A percentile compares a stretch with the other conserved stretches of the same genome.
Evolutionary conservation across 2,797 vertebrate species (phyloP).

Genomic region (Paedocypris micromegethes): DNA sequence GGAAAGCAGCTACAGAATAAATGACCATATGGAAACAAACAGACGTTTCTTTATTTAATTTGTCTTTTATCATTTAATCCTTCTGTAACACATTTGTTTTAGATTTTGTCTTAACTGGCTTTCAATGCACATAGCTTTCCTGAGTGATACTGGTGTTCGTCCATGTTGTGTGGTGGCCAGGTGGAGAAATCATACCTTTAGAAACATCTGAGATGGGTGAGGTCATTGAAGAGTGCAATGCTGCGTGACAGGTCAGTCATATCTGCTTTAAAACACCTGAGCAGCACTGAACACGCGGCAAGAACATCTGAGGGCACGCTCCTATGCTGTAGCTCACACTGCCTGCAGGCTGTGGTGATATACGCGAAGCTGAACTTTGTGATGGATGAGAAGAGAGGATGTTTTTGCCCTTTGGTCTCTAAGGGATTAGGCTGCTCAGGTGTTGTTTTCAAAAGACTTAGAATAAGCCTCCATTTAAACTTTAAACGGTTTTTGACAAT

Average conservation of each 20-base stretch:
- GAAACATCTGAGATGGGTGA: constrained; percentile 19
- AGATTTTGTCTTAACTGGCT: neutral
- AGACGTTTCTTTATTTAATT: constrained; percentile 6
- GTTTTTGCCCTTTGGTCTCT: constrained; percentile 44
- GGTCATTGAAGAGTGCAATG: constrained; percentile 25
- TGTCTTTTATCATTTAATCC: constrained; percentile 1
- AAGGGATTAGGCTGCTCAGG: constrained; percentile 44
- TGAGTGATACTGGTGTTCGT: neutral
- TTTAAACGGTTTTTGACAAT: constrained; percentile 41
- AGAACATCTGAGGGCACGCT: constrained; percentile 30
- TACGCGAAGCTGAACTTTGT: constrained; percentile 32
- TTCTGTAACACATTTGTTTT: constrained; percentile 17
- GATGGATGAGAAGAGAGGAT: constrained; percentile 18
- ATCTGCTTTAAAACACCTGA: constrained; percentile 37
- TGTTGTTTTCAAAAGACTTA: constrained; percentile 65
- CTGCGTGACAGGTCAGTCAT: constrained; percentile 17
- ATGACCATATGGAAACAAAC: constrained; percentile 6
- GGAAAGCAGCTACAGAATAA: constrained; percentile 4
- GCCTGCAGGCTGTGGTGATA: constrained; percentile 38
- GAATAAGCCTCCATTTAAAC: constrained; percentile 64
- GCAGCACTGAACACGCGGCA: constrained; percentile 33
- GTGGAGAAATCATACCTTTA: neutral
- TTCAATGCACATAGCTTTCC: too few species aligned
- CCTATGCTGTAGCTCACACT: constrained; percentile 40
- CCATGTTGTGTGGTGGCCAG: neutral